These are phyloP conservation scores for Tiaroga cobitis DNA, from an alignment of 2,797 vertebrate species.

Conservation along the genomic window DNA sequence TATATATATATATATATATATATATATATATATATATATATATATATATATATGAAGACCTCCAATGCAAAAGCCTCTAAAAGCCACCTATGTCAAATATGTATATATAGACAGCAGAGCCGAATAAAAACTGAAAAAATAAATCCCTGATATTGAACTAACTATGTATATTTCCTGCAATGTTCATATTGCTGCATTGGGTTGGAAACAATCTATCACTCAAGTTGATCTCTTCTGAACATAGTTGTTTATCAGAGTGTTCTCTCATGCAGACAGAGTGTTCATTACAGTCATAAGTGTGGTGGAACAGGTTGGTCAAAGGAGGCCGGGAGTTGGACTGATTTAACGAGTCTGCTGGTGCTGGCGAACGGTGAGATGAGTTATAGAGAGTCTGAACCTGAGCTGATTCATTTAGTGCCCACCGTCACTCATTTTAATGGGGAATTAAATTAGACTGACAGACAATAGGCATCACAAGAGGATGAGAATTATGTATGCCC, in stretches of 20 bases:
- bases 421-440: conserved; percentile 73
- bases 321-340: conserved; percentile 67
- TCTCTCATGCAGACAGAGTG: conserved; percentile 62
- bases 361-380: conserved; percentile 70
- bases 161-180: neutral
- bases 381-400: conserved; percentile 59
- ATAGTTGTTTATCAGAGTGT: conserved; percentile 58
- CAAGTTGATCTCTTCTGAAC: conserved; percentile 44
- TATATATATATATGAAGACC: too few relatives aligned
- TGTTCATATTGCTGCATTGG: conserved; percentile 14
- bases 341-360: conserved; percentile 73
- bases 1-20: too few relatives aligned
- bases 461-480: conserved; percentile 58
- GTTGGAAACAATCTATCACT: conserved; percentile 31
- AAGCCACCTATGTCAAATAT: too few relatives aligned
- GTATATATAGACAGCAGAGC: neutral
- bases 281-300: conserved; percentile 72
- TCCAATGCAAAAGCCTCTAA: too few relatives aligned
- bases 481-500: conserved; percentile 28
- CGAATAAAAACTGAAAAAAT: neutral
- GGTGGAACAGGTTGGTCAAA: conserved; percentile 64
- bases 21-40: too few relatives aligned
- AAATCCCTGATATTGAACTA: neutral
- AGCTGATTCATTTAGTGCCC: conserved; percentile 58
- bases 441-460: conserved; percentile 73